phyloP scores from a whole-genome alignment of 2,113 vertebrate genomes.

The Lamprotornis superbus region DNA sequence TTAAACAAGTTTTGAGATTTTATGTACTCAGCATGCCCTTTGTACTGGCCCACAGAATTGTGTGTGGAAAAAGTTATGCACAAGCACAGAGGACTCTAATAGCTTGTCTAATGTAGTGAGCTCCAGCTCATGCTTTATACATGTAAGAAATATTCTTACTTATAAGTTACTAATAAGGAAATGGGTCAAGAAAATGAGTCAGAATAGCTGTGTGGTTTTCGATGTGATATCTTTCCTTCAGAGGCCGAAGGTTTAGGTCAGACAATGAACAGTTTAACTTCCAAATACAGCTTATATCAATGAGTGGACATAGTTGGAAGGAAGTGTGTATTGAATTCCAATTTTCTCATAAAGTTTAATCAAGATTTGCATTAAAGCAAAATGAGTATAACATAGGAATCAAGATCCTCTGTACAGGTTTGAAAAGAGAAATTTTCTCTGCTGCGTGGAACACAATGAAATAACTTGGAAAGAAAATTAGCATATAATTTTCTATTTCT shows the following conservation, averaged over 20 bases:
- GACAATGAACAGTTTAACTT: neutral
- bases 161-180: neutral
- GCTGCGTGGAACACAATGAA: neutral
- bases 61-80: neutral
- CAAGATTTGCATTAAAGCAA: neutral
- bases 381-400: neutral
- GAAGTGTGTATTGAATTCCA: neutral
- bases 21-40: neutral
- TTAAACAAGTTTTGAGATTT: neutral
- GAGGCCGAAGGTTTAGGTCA: neutral
- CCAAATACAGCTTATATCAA: neutral
- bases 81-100: neutral
- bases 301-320: neutral
- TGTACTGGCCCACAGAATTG: accelerated
- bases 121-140: neutral
- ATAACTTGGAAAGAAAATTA: conserved; percentile 2
- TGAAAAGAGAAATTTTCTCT: neutral
- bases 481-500: neutral
- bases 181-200: neutral
- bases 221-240: neutral
- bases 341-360: conserved; percentile 3
- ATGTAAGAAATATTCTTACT: neutral
- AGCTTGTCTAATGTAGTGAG: neutral
- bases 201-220: neutral
- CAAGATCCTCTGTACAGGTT: neutral